Conservation (phyloP, 2,797 vertebrate species). For the Paratrypauchen microcephalus region DNA sequence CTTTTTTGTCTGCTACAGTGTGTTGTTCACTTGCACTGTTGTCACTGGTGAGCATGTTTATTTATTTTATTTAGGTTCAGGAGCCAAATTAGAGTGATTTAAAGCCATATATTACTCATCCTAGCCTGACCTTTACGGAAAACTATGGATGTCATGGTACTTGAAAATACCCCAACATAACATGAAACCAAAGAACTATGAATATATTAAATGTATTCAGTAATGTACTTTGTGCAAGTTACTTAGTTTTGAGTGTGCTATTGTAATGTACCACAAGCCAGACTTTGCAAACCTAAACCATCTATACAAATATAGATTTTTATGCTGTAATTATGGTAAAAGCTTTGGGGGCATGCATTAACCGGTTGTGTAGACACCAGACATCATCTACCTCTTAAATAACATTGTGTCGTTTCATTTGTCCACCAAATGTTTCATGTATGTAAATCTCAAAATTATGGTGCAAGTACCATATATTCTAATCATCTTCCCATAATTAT, state of each 20-base stretch:
- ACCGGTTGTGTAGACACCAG: slow-evolving; percentile 48
- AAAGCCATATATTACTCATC: slow-evolving; percentile 61
- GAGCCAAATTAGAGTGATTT: slow-evolving; percentile 45
- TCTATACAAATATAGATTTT: not conserved
- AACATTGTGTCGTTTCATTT: slow-evolving; percentile 43
- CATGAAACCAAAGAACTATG: slow-evolving; percentile 66
- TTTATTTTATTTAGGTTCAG: slow-evolving; percentile 56
- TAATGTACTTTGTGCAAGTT: slow-evolving; percentile 21
- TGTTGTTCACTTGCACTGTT: slow-evolving; percentile 19
- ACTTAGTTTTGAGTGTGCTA: slow-evolving; percentile 13
- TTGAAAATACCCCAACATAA: slow-evolving; percentile 56
- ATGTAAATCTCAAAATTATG: slow-evolving; percentile 10
- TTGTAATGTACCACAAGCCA: slow-evolving; percentile 30
- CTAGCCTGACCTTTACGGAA: slow-evolving; percentile 16
- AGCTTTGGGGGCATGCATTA: slow-evolving; percentile 32
- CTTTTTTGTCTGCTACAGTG: slow-evolving; percentile 11
- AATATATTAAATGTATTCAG: slow-evolving; percentile 21
- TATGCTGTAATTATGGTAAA: slow-evolving; percentile 21
- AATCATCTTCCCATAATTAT: not conserved
- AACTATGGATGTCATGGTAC: slow-evolving; percentile 44
- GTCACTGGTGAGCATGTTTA: slow-evolving; percentile 47
- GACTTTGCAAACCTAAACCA: slow-evolving; percentile 3
- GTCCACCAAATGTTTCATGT: slow-evolving; percentile 12
- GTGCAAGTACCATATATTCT: no score
- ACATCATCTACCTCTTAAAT: slow-evolving; percentile 68